Evolutionary conservation across 2,888 invertebrate species (phyloP), one percentile per base, ranked within the genome.

Genomic region (Slavum lentiscoides): DNA sequence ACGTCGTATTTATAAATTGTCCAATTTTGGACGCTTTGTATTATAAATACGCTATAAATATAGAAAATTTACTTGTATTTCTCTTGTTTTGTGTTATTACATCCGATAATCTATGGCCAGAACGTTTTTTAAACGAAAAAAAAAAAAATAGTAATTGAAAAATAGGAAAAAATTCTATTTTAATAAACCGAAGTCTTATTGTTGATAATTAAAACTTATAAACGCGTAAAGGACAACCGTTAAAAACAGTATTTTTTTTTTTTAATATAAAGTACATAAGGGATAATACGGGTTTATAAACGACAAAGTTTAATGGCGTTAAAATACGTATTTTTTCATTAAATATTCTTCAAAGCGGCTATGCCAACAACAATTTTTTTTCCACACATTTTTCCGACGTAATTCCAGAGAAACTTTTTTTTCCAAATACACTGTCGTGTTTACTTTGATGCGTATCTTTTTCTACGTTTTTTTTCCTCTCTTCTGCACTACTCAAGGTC

Each of bases 371-470:
- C 9, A 30, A 66, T n/a, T 64, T 64, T 64, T 30, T 30, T 30
- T 30, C 4, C 4, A 30, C 4, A 30, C 30, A 30, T 30, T 30
- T 30, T 30, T 30, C 11, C 17, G 17, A 37, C n/a, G 19, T 37
- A 66, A 66, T 66, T 66, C 39, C 64, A n/a, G n/a, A 43, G 43
- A 66, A 37, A 66, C 64, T 66, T 66, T 66, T 66, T 66, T 66
- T n/a, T 39, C n/a, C 37, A 30, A 39, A 39, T 66, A n/a, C 37
- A n/a, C 19, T 43, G 7, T 43, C 43, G 43, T 37, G 64, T 66
- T 66, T 66, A 66, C 37, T 66, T 66, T 66, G 64, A 66, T 37
- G 39, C 39, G 64, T 66, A 66, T 66, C 64, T 66, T 66, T 66
- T 19, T 30, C 30, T 30, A 30, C 30, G 30, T 30, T 66, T 66